Conservation (phyloP, 2,888 invertebrate genomes). For the Crepidodera aurea region DNA sequence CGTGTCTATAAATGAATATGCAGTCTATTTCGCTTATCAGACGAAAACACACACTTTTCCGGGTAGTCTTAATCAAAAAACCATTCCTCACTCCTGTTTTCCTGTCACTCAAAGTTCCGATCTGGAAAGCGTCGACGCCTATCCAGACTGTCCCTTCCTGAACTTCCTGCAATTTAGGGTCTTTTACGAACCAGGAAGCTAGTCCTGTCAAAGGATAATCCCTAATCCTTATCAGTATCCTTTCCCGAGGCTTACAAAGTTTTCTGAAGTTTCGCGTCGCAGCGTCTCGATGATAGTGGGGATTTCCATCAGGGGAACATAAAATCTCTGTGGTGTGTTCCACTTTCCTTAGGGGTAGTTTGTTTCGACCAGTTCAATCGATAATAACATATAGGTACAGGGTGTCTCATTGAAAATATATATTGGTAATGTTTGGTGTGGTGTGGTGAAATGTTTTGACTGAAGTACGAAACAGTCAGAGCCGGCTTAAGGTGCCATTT, state of each 20-base stretch:
- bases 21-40: no score
- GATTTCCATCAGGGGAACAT: constrained; percentile 20
- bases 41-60: no score
- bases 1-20: no score
- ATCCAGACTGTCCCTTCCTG: background rate
- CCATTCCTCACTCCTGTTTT: background rate
- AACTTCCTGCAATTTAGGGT: background rate
- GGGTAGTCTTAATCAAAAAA: background rate
- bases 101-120: constrained; percentile 17
- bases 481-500: no score
- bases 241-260: constrained; percentile 8
- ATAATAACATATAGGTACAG: background rate
- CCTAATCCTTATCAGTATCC: constrained; percentile 9
- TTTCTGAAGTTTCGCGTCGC: constrained; percentile 1
- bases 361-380: background rate
- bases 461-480: no score
- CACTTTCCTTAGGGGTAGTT: background rate
- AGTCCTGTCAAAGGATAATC: background rate
- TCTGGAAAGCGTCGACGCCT: constrained; percentile 21
- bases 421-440: no score
- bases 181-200: constrained; percentile 15
- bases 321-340: background rate
- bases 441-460: no score
- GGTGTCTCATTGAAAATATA: no score
- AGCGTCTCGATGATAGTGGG: constrained; percentile 20